Percentiles rank a stretch among this genome's conserved stretches.
Evolutionary conservation across 1,140 invertebrate species (phyloP).

Genomic region (Epicauta chinensis): DNA sequence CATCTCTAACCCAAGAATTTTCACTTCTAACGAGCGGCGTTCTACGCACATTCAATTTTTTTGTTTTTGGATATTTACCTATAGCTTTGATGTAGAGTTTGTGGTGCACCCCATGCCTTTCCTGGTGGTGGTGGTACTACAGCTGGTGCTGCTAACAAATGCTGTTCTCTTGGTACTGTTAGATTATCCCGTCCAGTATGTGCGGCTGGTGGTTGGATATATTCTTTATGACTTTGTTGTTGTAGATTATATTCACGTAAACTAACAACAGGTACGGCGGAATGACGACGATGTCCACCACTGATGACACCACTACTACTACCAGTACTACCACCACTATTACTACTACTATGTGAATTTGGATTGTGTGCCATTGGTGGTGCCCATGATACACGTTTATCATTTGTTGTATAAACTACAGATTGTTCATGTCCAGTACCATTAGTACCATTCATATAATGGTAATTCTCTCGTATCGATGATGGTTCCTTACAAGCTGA

Average conservation of each 20-base stretch:
- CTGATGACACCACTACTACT: constrained; percentile 9
- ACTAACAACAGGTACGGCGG: constrained; percentile 38
- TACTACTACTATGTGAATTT: constrained; percentile 40
- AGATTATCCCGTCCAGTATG: constrained; percentile 48
- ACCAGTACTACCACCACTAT: not conserved
- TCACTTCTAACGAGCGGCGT: too few species aligned
- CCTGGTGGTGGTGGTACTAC: constrained; percentile 22
- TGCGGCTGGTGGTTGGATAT: constrained; percentile 58
- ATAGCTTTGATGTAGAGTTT: constrained; percentile 52
- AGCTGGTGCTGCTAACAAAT: constrained; percentile 35
- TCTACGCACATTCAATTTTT: too few species aligned
- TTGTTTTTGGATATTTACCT: too few species aligned
- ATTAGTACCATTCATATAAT: too few species aligned
- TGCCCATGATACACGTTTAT: constrained; percentile 54
- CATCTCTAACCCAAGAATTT: too few species aligned
- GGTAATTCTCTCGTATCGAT: constrained; percentile 31
- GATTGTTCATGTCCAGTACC: constrained; percentile 49
- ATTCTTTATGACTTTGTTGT: constrained; percentile 42
- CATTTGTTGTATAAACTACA: constrained; percentile 36
- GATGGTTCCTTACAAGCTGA: constrained; percentile 39
- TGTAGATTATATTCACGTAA: constrained; percentile 37
- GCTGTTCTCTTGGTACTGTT: constrained; percentile 40
- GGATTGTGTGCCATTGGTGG: constrained; percentile 48
- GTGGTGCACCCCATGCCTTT: constrained; percentile 47
- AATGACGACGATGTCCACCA: constrained; percentile 28